Base-by-base conservation (phyloP, 1,140 invertebrate species). In the Brachionus rotundiformis region DNA sequence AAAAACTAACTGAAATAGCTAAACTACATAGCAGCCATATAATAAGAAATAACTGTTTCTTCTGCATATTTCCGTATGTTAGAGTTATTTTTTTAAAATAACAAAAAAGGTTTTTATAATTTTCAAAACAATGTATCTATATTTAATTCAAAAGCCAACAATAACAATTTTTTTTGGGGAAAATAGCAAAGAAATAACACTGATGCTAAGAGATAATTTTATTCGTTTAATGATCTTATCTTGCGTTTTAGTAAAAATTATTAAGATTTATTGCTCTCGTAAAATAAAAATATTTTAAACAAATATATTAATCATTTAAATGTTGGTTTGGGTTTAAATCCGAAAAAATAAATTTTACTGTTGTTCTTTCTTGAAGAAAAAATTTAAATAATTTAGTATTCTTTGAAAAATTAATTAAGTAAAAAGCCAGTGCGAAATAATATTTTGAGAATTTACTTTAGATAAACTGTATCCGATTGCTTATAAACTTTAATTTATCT, bases 101-200 rank as follows among this genome's bases (percentile, higher is more conserved):
- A 8, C 47, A 54, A 54, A 54, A 19, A 19, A 19, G 47, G 47
- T 19, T 54, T 54, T 54, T 54, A 11, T 41, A 19, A 49, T 16
- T 49, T 19, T 54, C 3, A 19, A 54, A 54, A 4, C 23, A 19
- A 19, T 54, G 6, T 54, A 23, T 54, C 47, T 54, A 54, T 49
- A 54, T 54, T 54, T 54, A 23, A 19, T 16, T 54, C 47, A 19
- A 25, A 54, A 54, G 16, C n/a, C 47, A 19, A 54, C 23, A 5
- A 54, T 23, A 54, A 19, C 16, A 54, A 54, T 19, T 19, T 19
- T 25, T 54, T 54, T 5, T 54, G n/a, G 2, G 23, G 23, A 54
- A 54, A 54, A 54, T 54, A 54, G n/a, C 19, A 54, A 54, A 54
- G 47, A 54, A 54, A 16, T 54, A 54, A 54, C n/a, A 16, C 47